phyloP scores from a whole-genome alignment of 2,113 vertebrate genomes.

The Hippolais icterina region DNA sequence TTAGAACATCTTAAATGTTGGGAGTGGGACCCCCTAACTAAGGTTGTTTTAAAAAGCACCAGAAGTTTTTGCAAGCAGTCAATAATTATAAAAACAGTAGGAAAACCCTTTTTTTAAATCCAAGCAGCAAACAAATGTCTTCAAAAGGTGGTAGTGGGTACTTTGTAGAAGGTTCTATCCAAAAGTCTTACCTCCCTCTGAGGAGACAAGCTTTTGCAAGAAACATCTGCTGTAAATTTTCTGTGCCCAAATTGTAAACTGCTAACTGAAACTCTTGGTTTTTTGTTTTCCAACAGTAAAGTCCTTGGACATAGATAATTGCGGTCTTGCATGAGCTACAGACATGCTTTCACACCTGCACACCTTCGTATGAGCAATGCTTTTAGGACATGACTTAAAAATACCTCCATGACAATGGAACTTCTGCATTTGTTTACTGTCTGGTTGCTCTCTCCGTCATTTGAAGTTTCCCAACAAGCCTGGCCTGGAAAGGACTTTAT shows the following conservation, averaged over 20 bases:
- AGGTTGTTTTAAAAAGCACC: neutral
- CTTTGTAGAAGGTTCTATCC: neutral
- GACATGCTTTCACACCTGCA: neutral
- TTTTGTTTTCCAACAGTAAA: neutral
- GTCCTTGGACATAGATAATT: neutral
- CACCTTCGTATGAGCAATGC: neutral
- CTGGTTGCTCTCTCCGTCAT: neutral
- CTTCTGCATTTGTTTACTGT: neutral
- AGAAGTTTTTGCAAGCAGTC: neutral
- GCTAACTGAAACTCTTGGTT: neutral
- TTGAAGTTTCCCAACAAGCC: neutral
- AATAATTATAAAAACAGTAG: neutral
- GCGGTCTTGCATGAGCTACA: neutral
- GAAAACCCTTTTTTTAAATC: neutral
- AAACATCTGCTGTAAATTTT: conserved; percentile 5
- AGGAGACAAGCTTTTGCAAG: neutral
- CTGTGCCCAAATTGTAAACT: neutral
- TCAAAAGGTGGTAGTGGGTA: neutral
- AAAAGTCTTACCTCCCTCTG: neutral
- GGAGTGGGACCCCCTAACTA: neutral
- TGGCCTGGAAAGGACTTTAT: neutral
- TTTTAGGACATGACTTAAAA: neutral
- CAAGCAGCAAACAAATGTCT: neutral
- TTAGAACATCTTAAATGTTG: neutral
- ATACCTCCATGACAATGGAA: neutral